Evolutionary conservation across 2,113 vertebrate species (phyloP).

Genomic region (Isichthys henryi): DNA sequence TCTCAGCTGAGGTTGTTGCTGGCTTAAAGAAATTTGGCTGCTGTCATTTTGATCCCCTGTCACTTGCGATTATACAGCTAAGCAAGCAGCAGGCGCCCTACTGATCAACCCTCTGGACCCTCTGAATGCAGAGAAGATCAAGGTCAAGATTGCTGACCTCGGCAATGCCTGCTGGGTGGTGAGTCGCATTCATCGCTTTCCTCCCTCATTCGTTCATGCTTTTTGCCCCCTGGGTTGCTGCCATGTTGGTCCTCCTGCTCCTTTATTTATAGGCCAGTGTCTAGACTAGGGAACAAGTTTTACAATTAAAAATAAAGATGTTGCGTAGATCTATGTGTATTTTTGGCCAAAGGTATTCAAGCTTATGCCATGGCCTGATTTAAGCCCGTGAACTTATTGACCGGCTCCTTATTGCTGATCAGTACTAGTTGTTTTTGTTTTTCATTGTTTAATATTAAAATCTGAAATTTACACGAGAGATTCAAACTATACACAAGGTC

Average conservation of each 20-base stretch:
- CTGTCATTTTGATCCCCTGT: not conserved
- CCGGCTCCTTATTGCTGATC: not conserved
- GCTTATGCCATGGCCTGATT: not conserved
- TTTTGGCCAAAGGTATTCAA: not conserved
- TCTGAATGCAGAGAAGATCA: slow-evolving; percentile 84
- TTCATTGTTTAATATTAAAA: not conserved
- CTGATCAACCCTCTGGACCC: slow-evolving; percentile 90
- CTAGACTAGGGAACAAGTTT: not conserved
- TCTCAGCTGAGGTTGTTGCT: not conserved
- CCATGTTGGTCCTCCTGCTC: not conserved
- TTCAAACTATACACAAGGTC: not conserved
- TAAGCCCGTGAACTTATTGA: not conserved
- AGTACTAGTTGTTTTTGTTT: not conserved
- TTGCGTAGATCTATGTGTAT: not conserved
- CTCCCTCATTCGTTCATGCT: not conserved
- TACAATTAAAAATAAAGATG: not conserved
- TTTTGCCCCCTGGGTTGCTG: not conserved
- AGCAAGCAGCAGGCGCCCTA: slow-evolving; percentile 70
- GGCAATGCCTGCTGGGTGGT: slow-evolving; percentile 99
- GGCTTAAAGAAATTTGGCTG: not conserved
- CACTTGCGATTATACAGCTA: slow-evolving; percentile 44
- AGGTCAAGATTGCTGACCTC: slow-evolving; percentile 95
- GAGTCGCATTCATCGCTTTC: slow-evolving; percentile 47
- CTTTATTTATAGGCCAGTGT: not conserved
- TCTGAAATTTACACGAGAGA: not conserved